Base-by-base conservation (phyloP, 2,797 vertebrate genomes). In the Clamator glandarius region DNA sequence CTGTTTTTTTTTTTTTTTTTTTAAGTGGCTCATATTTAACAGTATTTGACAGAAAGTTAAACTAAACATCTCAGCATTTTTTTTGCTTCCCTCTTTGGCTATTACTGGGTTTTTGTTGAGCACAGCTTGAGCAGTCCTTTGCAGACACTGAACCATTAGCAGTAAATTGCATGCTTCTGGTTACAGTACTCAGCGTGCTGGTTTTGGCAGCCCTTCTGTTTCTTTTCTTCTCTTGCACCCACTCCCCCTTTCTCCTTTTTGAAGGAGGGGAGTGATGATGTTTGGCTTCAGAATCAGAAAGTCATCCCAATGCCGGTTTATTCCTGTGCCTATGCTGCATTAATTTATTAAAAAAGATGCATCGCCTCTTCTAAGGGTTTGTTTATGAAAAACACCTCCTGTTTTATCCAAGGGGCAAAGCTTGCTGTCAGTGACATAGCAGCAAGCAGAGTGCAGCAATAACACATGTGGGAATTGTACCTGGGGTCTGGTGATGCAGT, bases 101-200 rank as follows among this genome's bases (percentile, higher is more conserved):
- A 1, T 93, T 76, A 84, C 66, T 11, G 89, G 69, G 70, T 44
- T 94, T 95, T 93, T 95, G 74, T 93, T 87, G 77, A 92, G 69
- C 94, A 82, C 94, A 92, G 92, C 87, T 95, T 94, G 95, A 97
- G 55, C 67, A 80, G 51, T 28, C 72, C 76, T 93, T 81, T 78
- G 82, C 92, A 84, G 90, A 77, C 94, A 70, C 76, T 25, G 84
- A 80, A 70, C 84, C 61, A 70, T 91, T 87, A 95, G 46, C 63
- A 74, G 76, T 85, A 78, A 90, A 92, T 80, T 54, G 66, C 50
- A 66, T 0, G 26, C 70, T 94, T 95, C 94, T 44, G 35, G 76
- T 91, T 87, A 54, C 75, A 74, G 31, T 31, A 12, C 64, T 89
- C 52, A 84, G 68, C 90, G 77, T 93, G 90, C 91, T 95, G 85